Base-by-base conservation (phyloP, 2,113 vertebrate genomes). In the cat (Felis catus) region DNA sequence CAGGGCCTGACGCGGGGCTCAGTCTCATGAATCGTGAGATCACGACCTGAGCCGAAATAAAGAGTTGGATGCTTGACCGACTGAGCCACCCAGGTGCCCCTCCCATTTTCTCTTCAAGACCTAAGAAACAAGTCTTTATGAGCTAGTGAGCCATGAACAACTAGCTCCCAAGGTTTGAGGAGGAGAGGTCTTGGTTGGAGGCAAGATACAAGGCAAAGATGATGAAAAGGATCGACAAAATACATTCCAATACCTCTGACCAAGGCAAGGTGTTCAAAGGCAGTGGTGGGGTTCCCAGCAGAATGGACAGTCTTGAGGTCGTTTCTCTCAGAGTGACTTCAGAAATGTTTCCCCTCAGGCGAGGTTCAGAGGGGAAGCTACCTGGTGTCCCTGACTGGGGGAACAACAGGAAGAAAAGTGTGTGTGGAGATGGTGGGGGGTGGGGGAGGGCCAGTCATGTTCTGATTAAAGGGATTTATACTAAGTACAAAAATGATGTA, bases 271-370 rank as follows among this genome's bases (percentile, higher is more conserved):
- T 7, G 36, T 41, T 53, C 4, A 63, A 63, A 27, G 33, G 58
- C 58, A 76, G 25, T 36, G 3, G 14, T 27, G 27, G 55, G 2
- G 18, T 23, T 18, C 31, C 39, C 25, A 73, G 41, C 19, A 23
- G 58, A 41, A 33, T 3, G 27, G 70, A 55, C 29, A 3, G 14
- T 2, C 7, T 0, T 18, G 74, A 11, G 16, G 21, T 2, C 2
- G 0, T 19, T 53, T 53, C 63, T 71, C 66, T 79, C 18, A 5
- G 51, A 61, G 25, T 5, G 13, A 16, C 19, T 51, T 33, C 31
- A 63, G 73, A 41, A 33, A 7, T 6, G 3, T 33, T 14, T 36
- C 33, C 25, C 10, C 13, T 41, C 55, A 12, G 15, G 19, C 27
- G 3, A 33, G 29, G 4, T 36, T 84, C 36, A 15, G 45, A 82